Conservation (phyloP, 2,113 vertebrate species). For the Ciconia maguari region DNA sequence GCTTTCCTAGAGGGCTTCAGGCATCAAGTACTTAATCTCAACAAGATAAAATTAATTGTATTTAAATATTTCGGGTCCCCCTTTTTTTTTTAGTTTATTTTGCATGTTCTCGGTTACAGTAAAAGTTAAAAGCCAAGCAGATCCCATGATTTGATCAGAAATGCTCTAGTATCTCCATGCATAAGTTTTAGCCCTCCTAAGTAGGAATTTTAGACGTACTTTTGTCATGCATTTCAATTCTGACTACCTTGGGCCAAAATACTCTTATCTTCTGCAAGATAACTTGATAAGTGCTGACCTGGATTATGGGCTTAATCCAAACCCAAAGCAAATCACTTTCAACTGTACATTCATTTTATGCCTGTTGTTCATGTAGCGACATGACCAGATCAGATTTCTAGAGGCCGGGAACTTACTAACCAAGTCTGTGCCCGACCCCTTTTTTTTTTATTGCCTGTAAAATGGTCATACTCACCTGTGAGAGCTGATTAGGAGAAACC, state of each 20-base stretch:
- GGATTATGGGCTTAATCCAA: constrained; percentile 34
- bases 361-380: background rate
- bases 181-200: background rate
- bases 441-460: background rate
- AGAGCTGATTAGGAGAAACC: background rate
- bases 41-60: background rate
- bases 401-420: constrained; percentile 10
- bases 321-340: constrained; percentile 12
- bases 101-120: background rate
- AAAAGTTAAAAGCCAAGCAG: background rate
- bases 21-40: background rate
- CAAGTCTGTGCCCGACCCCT: background rate
- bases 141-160: background rate
- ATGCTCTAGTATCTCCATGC: background rate
- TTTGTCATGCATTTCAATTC: background rate
- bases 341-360: background rate
- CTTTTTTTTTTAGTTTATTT: background rate
- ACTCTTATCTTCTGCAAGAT: background rate
- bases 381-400: constrained; percentile 25
- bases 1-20: background rate
- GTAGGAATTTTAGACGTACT: background rate
- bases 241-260: background rate
- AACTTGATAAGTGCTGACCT: constrained; percentile 33
- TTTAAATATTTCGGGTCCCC: background rate
- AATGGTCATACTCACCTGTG: constrained; percentile 9